Evolutionary conservation across 2,888 invertebrate genomes (phyloP).

Genomic region (Mythimna loreyi): DNA sequence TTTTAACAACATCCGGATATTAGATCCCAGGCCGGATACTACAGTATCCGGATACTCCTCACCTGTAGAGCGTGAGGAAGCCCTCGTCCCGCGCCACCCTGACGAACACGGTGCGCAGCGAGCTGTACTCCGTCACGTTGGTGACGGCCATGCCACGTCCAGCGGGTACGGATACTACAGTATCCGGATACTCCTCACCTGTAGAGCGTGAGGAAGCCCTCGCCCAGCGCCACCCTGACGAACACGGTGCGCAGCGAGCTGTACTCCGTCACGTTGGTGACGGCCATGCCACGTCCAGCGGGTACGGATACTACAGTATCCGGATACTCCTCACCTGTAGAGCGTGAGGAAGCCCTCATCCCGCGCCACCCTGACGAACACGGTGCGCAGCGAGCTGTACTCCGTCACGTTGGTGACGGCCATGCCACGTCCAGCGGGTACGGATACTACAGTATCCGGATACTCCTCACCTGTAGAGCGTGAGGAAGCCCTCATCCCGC

Average conservation of each 20-base stretch:
- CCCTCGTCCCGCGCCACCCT: constrained; percentile 95
- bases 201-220: constrained; percentile 95
- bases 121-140: constrained; percentile 92
- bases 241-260: constrained; percentile 91
- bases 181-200: too few species aligned
- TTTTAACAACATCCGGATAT: too few species aligned
- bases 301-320: constrained; percentile 95
- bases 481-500: constrained; percentile 93
- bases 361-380: constrained; percentile 93
- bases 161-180: constrained; percentile 99
- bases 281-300: constrained; percentile 99
- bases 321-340: constrained; percentile 86
- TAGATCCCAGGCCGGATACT: too few species aligned
- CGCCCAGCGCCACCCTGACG: constrained; percentile 93
- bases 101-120: constrained; percentile 91
- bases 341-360: constrained; percentile 95
- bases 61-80: constrained; percentile 93
- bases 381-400: constrained; percentile 90
- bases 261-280: constrained; percentile 95
- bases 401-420: constrained; percentile 96
- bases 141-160: constrained; percentile 99
- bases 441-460: constrained; percentile 79
- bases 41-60: too few species aligned
- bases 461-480: constrained; percentile 91
- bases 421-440: constrained; percentile 99